Base-by-base conservation (phyloP, 2,888 invertebrate species). In the Drosophila tanythrix region DNA sequence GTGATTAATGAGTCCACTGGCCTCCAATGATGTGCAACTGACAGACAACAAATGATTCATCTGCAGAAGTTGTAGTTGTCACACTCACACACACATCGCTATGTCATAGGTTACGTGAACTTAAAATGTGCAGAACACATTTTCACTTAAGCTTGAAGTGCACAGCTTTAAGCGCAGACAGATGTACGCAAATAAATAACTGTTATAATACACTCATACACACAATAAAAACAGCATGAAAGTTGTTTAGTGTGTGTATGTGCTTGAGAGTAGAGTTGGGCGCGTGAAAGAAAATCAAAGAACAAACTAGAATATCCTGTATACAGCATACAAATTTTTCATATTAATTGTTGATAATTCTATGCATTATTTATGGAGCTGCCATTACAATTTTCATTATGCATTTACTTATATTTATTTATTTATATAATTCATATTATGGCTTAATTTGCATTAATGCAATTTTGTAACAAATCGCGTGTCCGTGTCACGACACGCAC, bases 11-110 rank as follows among this genome's bases (percentile, higher is more conserved):
- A 77, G 29, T 51, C 46, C 35, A 59, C 67, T 72, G 76, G 82
- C 82, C 84, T 89, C 75, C 90, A 70, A 87, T 87, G 82, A 83
- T 87, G 72, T 74, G 75, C 70, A 75, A 81, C 66, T 89, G 84
- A 78, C 81, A 81, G 81, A 51, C 71, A 59, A 83, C 79, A 87
- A 89, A 81, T 81, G 90, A 83, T 75, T 86, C 90, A 83, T 73
- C 82, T 63, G 57, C 61, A 50, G 56, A 52, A 53, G 62, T 27
- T 65, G 61, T 65, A 66, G 61, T 33, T 58, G 56, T 48, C 57
- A 50, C 50, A 59, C 52, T 31, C 55, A 57, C 18, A 55, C 56
- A 15, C 36, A 29, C 46, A 43, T 27, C 18, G 6, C 8, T 21
- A 53, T 60, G 51, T n/a, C 72, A 72, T n/a, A 61, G 52, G 53